These are phyloP conservation scores for Platycnemis pennipes DNA, from an alignment of 2,888 invertebrate genomes.

Conservation along the genomic window DNA sequence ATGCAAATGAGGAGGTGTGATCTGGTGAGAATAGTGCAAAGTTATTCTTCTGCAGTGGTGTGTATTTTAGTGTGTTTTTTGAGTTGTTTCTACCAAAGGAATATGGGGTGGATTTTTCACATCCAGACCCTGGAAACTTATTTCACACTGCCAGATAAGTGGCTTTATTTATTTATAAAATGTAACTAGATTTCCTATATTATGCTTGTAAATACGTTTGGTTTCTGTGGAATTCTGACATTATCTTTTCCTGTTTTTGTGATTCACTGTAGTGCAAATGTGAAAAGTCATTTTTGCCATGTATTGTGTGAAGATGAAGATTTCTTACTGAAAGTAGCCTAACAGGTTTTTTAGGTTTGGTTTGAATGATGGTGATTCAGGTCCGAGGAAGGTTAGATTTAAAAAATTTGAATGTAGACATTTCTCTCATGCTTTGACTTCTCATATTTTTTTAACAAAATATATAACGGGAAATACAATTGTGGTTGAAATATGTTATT, in stretches of 20 bases:
- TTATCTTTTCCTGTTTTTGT: neutral
- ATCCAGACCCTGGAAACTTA: slow-evolving; percentile 19
- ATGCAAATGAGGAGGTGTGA: neutral
- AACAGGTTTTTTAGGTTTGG: neutral
- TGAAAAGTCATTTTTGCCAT: neutral
- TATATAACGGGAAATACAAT: neutral
- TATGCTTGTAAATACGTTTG: neutral
- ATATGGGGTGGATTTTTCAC: slow-evolving; percentile 1
- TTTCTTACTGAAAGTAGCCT: neutral
- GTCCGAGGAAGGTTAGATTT: neutral
- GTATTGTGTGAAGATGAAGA: neutral
- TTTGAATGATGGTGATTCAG: neutral
- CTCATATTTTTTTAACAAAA: neutral
- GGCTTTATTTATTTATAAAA: slow-evolving; percentile 33
- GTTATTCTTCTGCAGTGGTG: slow-evolving; percentile 14
- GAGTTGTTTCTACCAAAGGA: slow-evolving; percentile 16
- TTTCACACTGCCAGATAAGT: slow-evolving; percentile 16
- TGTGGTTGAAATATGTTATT: neutral
- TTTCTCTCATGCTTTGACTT: neutral
- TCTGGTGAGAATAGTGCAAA: neutral
- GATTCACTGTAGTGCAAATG: neutral
- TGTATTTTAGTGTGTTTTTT: neutral
- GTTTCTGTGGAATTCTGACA: neutral
- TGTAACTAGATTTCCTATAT: neutral
- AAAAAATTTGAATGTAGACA: neutral